Percentiles rank a stretch among this genome's conserved stretches.
Conservation (phyloP, 2,888 invertebrate species). For the Campopleginae sp. region DNA sequence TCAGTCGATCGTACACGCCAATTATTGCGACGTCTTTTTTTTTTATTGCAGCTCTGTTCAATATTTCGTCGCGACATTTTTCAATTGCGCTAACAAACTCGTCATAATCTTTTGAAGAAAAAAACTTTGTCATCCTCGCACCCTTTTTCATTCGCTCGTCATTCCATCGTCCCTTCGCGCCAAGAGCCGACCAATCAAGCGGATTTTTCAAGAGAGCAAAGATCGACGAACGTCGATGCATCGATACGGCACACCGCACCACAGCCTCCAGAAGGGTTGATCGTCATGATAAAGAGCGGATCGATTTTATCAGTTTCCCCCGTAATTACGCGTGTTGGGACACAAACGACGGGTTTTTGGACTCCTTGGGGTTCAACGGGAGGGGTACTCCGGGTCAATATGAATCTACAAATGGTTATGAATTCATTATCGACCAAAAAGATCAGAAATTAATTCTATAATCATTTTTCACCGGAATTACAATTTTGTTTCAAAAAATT, state of each 20-base stretch:
- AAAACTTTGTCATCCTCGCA: conserved; percentile 62
- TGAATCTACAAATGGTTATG: background rate
- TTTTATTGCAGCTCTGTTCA: conserved; percentile 19
- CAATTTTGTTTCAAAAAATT: background rate
- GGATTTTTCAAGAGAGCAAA: conserved; percentile 61
- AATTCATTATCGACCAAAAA: background rate
- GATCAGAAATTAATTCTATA: background rate
- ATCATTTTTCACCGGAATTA: background rate
- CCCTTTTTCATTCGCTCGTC: conserved; percentile 62
- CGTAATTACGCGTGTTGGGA: conserved; percentile 83
- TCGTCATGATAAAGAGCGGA: conserved; percentile 78
- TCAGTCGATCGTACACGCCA: background rate
- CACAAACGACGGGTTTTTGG: conserved; percentile 71
- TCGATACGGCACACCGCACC: conserved; percentile 81
- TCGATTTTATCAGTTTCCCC: conserved; percentile 82
- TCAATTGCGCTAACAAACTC: conserved; percentile 53
- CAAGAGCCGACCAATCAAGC: conserved; percentile 71
- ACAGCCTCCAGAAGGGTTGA: conserved; percentile 79
- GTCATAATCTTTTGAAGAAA: conserved; percentile 39
- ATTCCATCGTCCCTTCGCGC: background rate
- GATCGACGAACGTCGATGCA: conserved; percentile 75
- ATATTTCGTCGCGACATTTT: conserved; percentile 3
- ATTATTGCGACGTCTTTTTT: conserved; percentile 34
- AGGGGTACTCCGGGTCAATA: conserved; percentile 62
- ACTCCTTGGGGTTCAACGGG: conserved; percentile 67